A percentile compares a stretch with the other conserved stretches of the same genome.
These are phyloP conservation scores for Agapornis canus DNA, from an alignment of 2,797 vertebrate genomes.

Conservation along the genomic window DNA sequence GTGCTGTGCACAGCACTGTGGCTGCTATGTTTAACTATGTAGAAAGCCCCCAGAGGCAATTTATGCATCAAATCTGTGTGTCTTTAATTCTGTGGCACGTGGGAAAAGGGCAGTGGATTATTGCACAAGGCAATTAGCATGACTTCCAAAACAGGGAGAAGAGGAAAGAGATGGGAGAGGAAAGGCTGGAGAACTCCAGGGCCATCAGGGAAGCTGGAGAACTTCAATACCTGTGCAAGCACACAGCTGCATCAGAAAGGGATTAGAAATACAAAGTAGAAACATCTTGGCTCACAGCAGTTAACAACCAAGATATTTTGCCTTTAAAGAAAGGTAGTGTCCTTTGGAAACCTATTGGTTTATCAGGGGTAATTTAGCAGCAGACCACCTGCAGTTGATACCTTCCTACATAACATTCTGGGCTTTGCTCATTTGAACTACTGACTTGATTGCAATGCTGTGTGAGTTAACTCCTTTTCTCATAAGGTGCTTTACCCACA, in stretches of 20 bases:
- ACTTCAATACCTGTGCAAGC: neutral
- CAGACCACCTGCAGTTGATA: accelerated
- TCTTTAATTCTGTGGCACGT: neutral
- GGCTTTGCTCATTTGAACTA: neutral
- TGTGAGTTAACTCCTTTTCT: neutral
- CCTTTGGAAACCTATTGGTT: neutral
- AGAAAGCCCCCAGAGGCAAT: neutral
- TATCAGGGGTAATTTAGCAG: neutral
- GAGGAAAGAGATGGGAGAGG: neutral
- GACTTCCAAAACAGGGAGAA: neutral
- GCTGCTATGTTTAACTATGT: accelerated
- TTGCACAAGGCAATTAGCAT: accelerated
- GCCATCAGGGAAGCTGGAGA: neutral
- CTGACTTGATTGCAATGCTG: neutral
- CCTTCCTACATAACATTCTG: neutral
- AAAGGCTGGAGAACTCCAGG: neutral
- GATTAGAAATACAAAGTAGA: neutral
- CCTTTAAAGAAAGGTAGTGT: neutral
- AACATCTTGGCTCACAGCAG: neutral
- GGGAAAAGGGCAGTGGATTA: neutral
- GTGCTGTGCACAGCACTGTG: accelerated
- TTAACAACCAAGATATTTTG: neutral
- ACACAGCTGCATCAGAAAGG: neutral
- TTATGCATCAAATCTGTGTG: neutral
- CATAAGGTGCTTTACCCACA: neutral